Base-by-base conservation (phyloP, 1,140 invertebrate species). In the Probaryconus sp. region DNA sequence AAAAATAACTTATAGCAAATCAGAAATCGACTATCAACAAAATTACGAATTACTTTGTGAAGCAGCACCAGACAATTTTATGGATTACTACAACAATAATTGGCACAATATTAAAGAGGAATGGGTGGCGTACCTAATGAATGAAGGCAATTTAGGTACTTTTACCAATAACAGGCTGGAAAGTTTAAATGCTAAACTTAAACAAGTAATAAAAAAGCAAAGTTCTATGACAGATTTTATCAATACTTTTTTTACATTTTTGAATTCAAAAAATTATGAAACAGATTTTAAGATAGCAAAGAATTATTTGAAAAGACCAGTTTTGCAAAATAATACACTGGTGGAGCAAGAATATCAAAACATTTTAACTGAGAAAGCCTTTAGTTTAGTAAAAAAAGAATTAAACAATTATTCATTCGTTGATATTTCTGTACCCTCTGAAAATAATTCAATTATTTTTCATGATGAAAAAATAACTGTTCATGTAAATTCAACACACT, bases 111-210 rank as follows among this genome's bases (percentile, higher is more conserved):
- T 69, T 13, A 42, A 47, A 48, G 6, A 20, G n/a, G 72, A 69
- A 11, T 75, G 64, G 56, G 63, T 47, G 1, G 20, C 17, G 4
- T 31, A 30, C 28, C 53, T 11, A 7, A 75, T 75, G 72, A 58
- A 42, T n/a, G 9, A 48, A 7, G 58, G 58, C 5, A 75, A 69
- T 40, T 42, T 69, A 0, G 50, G 51, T n/a, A 50, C 38, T 10
- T 18, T 33, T 1, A 75, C 72, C 0, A 69, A 69, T 18, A 75
- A 75, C 38, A 45, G 43, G n/a, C 16, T 69, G n/a, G 43, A 75
- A 56, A 50, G 35, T 2, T 11, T 48, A 11, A 69, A 75, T 40
- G 33, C 21, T 1, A 69, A 69, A 42, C 51, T 75, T 13, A 75
- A 74, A 42, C 26, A 56, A 43, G 48, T 58, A n/a, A n/a, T n/a